phyloP scores from a whole-genome alignment of 2,888 invertebrate species.

The Eretmocerus hayati region DNA sequence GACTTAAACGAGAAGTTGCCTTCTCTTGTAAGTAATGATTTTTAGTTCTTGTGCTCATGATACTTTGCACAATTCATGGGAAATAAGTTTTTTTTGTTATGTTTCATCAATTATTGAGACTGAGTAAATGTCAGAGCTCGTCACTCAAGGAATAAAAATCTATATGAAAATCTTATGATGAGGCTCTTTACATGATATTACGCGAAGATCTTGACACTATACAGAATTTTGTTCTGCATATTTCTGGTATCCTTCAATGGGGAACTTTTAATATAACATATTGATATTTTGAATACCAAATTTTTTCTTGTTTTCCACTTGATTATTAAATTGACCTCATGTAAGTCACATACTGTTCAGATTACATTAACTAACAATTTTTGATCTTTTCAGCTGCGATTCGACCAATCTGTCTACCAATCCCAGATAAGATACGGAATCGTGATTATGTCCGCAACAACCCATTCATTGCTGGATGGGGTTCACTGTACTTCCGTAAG shows the following conservation, averaged over 20 bases:
- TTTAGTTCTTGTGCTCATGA: neutral
- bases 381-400: constrained; percentile 54
- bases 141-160: neutral
- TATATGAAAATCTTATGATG: too few relatives aligned
- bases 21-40: constrained; percentile 50
- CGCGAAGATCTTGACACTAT: too few relatives aligned
- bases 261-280: too few relatives aligned
- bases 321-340: too few relatives aligned
- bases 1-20: constrained; percentile 52
- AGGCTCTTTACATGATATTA: too few relatives aligned
- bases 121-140: too few relatives aligned
- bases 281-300: too few relatives aligned
- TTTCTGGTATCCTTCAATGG: too few relatives aligned
- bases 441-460: constrained; percentile 53
- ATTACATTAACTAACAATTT: neutral
- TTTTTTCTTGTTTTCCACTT: neutral
- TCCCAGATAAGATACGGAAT: constrained; percentile 49
- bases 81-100: neutral
- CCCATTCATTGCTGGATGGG: constrained; percentile 81
- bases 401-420: constrained; percentile 70
- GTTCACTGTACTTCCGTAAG: constrained; percentile 64
- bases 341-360: too few relatives aligned
- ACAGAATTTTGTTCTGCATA: too few relatives aligned
- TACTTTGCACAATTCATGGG: too few relatives aligned
- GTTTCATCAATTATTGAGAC: neutral